Evolutionary conservation across 2,888 invertebrate species (phyloP).

Genomic region (Thecocarcelia acutangulata): DNA sequence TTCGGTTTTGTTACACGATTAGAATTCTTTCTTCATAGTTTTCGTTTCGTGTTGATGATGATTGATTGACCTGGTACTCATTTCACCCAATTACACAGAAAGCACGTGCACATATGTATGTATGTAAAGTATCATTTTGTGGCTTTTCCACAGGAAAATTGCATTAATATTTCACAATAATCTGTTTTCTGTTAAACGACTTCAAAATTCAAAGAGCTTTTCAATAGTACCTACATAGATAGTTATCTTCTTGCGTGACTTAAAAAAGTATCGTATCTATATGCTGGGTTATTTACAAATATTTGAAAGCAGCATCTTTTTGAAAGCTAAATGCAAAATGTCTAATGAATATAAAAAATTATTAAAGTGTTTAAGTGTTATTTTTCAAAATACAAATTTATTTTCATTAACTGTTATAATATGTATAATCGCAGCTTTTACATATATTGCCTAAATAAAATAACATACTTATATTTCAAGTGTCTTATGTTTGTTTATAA

Average conservation of each 20-base stretch:
- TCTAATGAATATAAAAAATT: constrained; percentile 35
- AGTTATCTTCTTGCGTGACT: background rate
- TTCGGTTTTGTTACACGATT: constrained; percentile 27
- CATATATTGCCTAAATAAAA: constrained; percentile 26
- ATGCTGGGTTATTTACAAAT: constrained; percentile 64
- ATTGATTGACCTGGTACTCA: constrained; percentile 43
- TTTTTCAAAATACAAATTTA: constrained; percentile 67
- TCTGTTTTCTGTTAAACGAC: constrained; percentile 5
- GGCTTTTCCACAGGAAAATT: constrained; percentile 33
- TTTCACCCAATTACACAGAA: constrained; percentile 67
- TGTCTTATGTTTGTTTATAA: constrained; percentile 26
- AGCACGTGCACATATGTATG: constrained; percentile 57
- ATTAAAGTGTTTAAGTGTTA: constrained; percentile 42
- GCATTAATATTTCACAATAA: constrained; percentile 13
- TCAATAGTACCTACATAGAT: background rate
- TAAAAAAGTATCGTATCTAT: constrained; percentile 20
- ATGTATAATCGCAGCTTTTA: constrained; percentile 53
- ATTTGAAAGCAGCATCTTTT: constrained; percentile 54
- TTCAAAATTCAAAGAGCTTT: constrained; percentile 41
- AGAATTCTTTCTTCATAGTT: constrained; percentile 22
- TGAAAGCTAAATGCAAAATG: constrained; percentile 53
- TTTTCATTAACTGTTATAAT: constrained; percentile 61
- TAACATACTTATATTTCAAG: constrained; percentile 14
- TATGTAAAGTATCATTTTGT: constrained; percentile 25
- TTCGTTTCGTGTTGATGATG: constrained; percentile 46